phyloP scores from a whole-genome alignment of 2,797 vertebrate species.

The Acrocephalus scirpaceus region DNA sequence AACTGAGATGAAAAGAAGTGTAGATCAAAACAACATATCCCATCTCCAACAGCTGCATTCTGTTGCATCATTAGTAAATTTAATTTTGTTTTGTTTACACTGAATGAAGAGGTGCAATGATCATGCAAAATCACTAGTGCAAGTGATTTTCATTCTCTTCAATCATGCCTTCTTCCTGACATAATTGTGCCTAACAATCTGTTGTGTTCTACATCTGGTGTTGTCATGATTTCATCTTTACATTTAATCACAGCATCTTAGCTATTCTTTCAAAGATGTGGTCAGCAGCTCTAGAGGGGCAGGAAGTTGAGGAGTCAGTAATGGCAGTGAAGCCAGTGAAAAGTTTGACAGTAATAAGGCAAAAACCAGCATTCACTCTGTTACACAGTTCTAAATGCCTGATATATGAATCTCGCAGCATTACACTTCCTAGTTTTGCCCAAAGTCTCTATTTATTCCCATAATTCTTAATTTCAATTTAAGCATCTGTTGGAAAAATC shows the following conservation, averaged over 20 bases:
- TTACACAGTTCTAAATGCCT: not conserved
- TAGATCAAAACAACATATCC: not conserved
- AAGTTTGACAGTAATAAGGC: not conserved
- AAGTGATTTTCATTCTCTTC: slow-evolving; percentile 26
- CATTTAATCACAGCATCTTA: not conserved
- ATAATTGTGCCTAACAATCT: not conserved
- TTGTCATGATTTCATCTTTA: not conserved
- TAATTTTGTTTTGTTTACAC: slow-evolving; percentile 17
- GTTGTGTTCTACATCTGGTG: not conserved
- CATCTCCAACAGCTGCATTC: slow-evolving; percentile 42
- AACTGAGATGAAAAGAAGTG: not conserved
- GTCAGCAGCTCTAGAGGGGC: not conserved
- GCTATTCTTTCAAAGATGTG: not conserved
- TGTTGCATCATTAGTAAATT: slow-evolving; percentile 11
- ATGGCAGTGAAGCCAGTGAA: not conserved
- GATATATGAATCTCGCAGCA: not conserved
- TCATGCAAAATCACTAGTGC: not conserved
- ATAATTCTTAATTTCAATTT: not conserved
- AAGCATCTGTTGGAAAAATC: slow-evolving; percentile 3
- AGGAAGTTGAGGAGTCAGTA: not conserved
- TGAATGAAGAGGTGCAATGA: not conserved
- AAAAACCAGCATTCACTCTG: not conserved
- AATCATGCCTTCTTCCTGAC: slow-evolving; percentile 4
- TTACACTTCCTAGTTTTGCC: not conserved
- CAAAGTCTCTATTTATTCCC: not conserved